These are phyloP conservation scores for Limosa lapponica DNA, from an alignment of 2,797 vertebrate species.

Conservation along the genomic window DNA sequence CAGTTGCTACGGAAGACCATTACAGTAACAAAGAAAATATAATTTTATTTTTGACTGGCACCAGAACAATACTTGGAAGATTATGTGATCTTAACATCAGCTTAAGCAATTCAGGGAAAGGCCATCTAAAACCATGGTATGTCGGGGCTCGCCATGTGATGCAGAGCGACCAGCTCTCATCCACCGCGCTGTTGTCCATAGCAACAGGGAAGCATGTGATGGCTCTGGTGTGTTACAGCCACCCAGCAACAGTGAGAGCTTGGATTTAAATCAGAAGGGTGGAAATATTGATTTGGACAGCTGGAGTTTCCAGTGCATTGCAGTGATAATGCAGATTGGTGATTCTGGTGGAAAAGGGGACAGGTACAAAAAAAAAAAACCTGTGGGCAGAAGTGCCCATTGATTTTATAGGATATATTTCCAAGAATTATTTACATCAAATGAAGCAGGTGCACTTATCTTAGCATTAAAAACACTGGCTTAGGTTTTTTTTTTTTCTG, in stretches of 20 bases:
- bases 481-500: not conserved
- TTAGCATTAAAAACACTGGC: not conserved
- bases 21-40: not conserved
- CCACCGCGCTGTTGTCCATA: conserved; percentile 21
- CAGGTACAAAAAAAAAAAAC: not conserved
- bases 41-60: not conserved
- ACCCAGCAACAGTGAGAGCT: not conserved
- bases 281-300: conserved; percentile 36
- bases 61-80: not conserved
- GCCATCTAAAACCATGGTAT: not conserved
- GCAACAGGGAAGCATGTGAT: conserved; percentile 71
- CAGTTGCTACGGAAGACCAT: not conserved
- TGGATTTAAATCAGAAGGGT: not conserved
- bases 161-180: not conserved
- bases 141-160: conserved; percentile 10
- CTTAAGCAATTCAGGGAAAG: not conserved
- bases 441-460: fast-evolving
- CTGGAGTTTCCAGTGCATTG: not conserved
- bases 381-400: not conserved
- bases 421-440: not conserved
- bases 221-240: conserved; percentile 6
- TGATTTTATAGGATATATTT: not conserved
- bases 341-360: not conserved
- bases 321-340: not conserved
- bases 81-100: not conserved